phyloP scores from a whole-genome alignment of 2,888 invertebrate genomes.

The Aphidius colemani region DNA sequence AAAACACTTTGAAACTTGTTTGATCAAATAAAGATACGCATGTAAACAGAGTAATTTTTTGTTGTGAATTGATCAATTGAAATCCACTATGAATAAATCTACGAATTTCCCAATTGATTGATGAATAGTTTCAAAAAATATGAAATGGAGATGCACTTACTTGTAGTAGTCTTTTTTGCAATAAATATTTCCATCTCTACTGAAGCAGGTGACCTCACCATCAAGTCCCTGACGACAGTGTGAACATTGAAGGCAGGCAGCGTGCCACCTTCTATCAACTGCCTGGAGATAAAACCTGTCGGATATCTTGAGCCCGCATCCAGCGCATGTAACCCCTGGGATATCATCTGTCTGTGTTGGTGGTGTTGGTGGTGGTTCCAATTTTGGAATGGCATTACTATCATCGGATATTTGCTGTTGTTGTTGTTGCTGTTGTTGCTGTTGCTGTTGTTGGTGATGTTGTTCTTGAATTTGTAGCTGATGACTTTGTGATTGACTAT shows the following conservation, averaged over 20 bases:
- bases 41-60: too few relatives aligned
- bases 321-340: conserved; percentile 75
- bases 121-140: background rate
- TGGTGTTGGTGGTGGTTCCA: conserved; percentile 61
- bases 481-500: conserved; percentile 26
- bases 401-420: conserved; percentile 54
- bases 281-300: conserved; percentile 92
- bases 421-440: conserved; percentile 16
- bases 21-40: too few relatives aligned
- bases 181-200: conserved; percentile 90
- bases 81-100: too few relatives aligned
- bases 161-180: conserved; percentile 97
- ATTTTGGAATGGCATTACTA: conserved; percentile 62
- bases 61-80: too few relatives aligned
- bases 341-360: conserved; percentile 56
- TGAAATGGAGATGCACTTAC: conserved; percentile 66
- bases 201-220: conserved; percentile 89
- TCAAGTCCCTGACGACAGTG: conserved; percentile 89
- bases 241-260: conserved; percentile 86
- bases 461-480: conserved; percentile 37
- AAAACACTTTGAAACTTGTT: too few relatives aligned
- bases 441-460: conserved; percentile 23
- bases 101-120: too few relatives aligned
- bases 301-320: conserved; percentile 83
- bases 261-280: conserved; percentile 92